Evolutionary conservation across 1,140 invertebrate genomes (phyloP).

Genomic region (Tetramorium parvispinum): DNA sequence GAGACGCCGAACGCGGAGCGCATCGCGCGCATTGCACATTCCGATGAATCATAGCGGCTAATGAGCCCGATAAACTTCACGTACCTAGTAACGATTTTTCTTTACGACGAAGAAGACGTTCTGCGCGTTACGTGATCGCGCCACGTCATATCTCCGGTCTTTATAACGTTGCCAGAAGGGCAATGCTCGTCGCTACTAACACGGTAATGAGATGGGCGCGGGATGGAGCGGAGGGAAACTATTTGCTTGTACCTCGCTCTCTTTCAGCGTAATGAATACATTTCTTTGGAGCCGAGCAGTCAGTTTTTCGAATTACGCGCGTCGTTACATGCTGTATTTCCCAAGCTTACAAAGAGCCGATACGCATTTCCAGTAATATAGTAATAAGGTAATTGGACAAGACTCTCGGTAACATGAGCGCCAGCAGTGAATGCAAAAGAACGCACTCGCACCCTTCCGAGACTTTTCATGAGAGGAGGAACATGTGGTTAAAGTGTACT

Average conservation of each 20-base stretch:
- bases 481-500: constrained; percentile 1
- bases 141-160: constrained; percentile 23
- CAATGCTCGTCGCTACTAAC: constrained; percentile 3
- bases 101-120: constrained; percentile 42
- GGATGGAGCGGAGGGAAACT: background rate
- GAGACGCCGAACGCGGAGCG: background rate
- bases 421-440: background rate
- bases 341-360: constrained; percentile 21
- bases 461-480: background rate
- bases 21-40: background rate
- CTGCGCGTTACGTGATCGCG: constrained; percentile 43
- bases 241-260: constrained; percentile 19
- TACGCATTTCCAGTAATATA: constrained; percentile 27
- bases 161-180: background rate
- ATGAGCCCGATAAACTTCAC: constrained; percentile 50
- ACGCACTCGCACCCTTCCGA: background rate
- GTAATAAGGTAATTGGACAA: constrained; percentile 51
- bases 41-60: constrained; percentile 54
- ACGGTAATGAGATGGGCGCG: constrained; percentile 23
- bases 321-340: constrained; percentile 42
- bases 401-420: background rate
- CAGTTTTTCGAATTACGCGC: constrained; percentile 47
- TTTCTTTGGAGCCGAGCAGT: constrained; percentile 27
- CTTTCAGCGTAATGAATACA: constrained; percentile 40
- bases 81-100: constrained; percentile 44